These are phyloP conservation scores for Perizoma flavofasciatum DNA, from an alignment of 2,888 invertebrate species.

Conservation along the genomic window DNA sequence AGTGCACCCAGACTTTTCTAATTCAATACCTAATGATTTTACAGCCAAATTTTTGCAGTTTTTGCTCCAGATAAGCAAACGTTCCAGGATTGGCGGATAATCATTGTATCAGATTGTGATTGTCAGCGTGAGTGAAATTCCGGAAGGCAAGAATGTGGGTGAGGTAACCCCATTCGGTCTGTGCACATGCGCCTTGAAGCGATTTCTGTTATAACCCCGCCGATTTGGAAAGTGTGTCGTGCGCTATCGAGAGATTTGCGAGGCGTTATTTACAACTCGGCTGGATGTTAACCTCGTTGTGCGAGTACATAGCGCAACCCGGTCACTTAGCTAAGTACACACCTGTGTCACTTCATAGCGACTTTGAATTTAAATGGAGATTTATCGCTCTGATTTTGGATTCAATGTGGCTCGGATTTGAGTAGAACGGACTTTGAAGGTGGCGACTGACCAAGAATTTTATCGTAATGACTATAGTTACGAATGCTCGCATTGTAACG, in stretches of 20 bases:
- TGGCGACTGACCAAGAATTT: background rate
- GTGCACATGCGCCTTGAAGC: constrained; percentile 75
- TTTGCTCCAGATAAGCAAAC: too few species aligned
- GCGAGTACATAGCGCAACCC: constrained; percentile 72
- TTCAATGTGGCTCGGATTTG: background rate
- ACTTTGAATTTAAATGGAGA: constrained; percentile 8
- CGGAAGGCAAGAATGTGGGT: constrained; percentile 79
- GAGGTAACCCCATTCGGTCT: constrained; percentile 75
- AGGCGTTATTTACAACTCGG: constrained; percentile 64
- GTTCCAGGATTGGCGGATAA: constrained; percentile 53
- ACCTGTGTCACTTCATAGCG: constrained; percentile 15
- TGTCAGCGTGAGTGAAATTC: constrained; percentile 77
- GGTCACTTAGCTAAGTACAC: constrained; percentile 69
- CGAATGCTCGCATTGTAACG: too few species aligned
- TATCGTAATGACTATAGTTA: too few species aligned
- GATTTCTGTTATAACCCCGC: constrained; percentile 71
- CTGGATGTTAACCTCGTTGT: constrained; percentile 71
- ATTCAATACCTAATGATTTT: too few species aligned
- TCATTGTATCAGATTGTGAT: constrained; percentile 62
- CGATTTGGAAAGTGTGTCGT: constrained; percentile 57
- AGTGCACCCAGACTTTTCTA: too few species aligned
- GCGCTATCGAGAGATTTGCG: constrained; percentile 50
- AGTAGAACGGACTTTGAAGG: background rate
- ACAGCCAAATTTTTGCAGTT: too few species aligned
- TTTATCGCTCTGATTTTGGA: constrained; percentile 6